phyloP scores from a whole-genome alignment of 1,140 invertebrate species.

The Caenorhabditis brenneri region DNA sequence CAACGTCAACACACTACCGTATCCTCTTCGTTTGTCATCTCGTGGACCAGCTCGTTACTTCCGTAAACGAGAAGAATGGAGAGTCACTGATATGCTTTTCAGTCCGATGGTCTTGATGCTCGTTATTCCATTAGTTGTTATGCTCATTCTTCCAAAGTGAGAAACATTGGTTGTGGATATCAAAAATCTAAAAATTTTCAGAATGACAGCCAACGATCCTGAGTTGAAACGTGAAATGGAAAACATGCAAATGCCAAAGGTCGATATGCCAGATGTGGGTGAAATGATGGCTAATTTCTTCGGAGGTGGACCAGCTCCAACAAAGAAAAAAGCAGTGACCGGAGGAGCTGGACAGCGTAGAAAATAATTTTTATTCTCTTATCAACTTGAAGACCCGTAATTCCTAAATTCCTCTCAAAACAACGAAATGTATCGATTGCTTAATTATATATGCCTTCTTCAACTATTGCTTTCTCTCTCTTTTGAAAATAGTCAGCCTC shows the following conservation, averaged over 20 bases:
- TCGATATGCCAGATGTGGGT: constrained; percentile 61
- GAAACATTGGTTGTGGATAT: background rate
- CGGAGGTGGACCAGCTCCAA: constrained; percentile 52
- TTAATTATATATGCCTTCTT: background rate
- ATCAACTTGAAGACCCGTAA: background rate
- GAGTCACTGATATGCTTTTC: constrained; percentile 70
- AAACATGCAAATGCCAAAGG: constrained; percentile 57
- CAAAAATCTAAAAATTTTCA: background rate
- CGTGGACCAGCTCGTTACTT: constrained; percentile 69
- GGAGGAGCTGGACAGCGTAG: background rate
- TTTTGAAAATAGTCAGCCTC: background rate
- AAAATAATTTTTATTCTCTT: background rate
- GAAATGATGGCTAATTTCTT: constrained; percentile 62
- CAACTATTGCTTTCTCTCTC: background rate
- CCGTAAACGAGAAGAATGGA: constrained; percentile 68
- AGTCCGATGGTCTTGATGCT: constrained; percentile 73
- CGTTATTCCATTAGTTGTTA: constrained; percentile 72
- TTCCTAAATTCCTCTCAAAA: background rate
- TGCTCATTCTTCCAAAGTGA: constrained; percentile 73
- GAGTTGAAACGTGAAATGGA: constrained; percentile 72
- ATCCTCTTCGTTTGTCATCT: constrained; percentile 64
- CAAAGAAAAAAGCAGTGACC: constrained; percentile 6
- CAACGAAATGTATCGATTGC: background rate
- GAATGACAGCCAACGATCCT: constrained; percentile 73
- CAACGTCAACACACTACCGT: constrained; percentile 62